Percentiles rank a stretch among this genome's conserved stretches.
phyloP scores from a whole-genome alignment of 2,797 vertebrate species.

The Lepus townsendii region DNA sequence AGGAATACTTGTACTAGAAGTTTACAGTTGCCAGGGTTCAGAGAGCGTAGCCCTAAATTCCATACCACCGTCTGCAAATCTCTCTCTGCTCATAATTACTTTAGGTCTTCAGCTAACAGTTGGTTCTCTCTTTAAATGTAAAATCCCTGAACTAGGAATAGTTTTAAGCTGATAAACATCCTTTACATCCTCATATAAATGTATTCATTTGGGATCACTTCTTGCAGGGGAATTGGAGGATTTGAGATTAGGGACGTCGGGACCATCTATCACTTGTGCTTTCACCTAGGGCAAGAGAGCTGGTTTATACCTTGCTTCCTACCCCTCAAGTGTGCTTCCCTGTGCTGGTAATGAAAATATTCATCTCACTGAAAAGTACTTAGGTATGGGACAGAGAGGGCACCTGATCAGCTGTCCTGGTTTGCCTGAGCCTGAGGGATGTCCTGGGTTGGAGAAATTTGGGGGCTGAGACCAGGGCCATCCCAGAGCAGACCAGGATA shows the following conservation, averaged over 20 bases:
- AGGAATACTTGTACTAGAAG: background rate
- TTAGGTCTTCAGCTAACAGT: conserved; percentile 62
- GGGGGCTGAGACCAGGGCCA: background rate
- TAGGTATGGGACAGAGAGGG: background rate
- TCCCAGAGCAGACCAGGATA: background rate
- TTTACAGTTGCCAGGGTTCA: conserved; percentile 2
- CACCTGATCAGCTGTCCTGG: background rate
- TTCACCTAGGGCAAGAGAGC: background rate
- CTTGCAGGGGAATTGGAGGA: background rate
- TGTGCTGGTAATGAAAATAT: background rate
- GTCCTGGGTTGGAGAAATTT: background rate
- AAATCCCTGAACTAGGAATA: conserved; percentile 30
- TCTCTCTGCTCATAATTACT: conserved; percentile 48
- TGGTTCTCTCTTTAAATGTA: conserved; percentile 54
- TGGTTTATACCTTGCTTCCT: background rate
- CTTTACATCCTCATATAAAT: conserved; percentile 22
- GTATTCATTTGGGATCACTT: background rate
- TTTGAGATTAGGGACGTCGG: background rate
- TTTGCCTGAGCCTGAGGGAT: background rate
- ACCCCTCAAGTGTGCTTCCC: background rate
- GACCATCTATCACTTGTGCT: background rate
- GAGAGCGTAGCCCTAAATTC: conserved; percentile 2
- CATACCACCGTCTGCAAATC: background rate
- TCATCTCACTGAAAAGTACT: background rate
- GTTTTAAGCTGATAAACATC: conserved; percentile 47